Percentiles rank a stretch among this genome's conserved stretches.
phyloP scores from a whole-genome alignment of 37 sponge, comb jelly and placozoan species.

The Ianthella basta region DNA sequence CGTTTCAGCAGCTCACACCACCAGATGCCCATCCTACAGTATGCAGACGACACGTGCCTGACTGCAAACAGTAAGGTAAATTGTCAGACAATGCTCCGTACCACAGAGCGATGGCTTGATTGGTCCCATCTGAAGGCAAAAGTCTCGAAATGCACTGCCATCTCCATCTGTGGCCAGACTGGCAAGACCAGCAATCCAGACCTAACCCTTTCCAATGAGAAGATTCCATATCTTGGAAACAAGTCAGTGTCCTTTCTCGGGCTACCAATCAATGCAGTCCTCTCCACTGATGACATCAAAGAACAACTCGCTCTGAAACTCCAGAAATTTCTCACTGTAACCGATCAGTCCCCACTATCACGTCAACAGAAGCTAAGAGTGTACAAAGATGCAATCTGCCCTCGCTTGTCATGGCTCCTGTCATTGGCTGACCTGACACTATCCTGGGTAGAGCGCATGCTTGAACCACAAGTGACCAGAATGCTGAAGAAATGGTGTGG shows the following conservation, averaged over 20 bases:
- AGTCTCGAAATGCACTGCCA: not conserved
- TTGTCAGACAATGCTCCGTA: not conserved
- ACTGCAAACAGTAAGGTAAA: not conserved
- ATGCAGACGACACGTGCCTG: conserved; percentile 44
- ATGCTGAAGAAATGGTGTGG: conserved; percentile 31
- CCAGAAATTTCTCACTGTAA: not conserved
- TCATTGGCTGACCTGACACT: not conserved
- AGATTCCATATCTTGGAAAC: too few relatives aligned
- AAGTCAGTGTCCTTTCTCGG: conserved; percentile 12
- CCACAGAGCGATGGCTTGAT: conserved; percentile 7
- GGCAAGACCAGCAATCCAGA: conserved; percentile 15
- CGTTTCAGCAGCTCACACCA: not conserved
- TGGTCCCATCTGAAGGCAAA: conserved; percentile 28
- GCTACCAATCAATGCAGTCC: not conserved
- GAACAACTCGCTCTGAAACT: not conserved
- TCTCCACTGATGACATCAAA: not conserved
- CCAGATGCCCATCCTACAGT: not conserved
- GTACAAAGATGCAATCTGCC: conserved; percentile 3
- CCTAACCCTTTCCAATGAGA: not conserved
- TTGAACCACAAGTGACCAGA: not conserved
- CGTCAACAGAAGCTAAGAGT: conserved; percentile 5
- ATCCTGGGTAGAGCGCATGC: not conserved
- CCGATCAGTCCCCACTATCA: conserved; percentile 17
- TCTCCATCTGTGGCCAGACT: not conserved
- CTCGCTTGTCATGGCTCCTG: not conserved